Evolutionary conservation across 64 coral and sea anemone genomes (phyloP), one percentile per base, ranked within the genome.

Genomic region (Hydrozoanthus tunicans): DNA sequence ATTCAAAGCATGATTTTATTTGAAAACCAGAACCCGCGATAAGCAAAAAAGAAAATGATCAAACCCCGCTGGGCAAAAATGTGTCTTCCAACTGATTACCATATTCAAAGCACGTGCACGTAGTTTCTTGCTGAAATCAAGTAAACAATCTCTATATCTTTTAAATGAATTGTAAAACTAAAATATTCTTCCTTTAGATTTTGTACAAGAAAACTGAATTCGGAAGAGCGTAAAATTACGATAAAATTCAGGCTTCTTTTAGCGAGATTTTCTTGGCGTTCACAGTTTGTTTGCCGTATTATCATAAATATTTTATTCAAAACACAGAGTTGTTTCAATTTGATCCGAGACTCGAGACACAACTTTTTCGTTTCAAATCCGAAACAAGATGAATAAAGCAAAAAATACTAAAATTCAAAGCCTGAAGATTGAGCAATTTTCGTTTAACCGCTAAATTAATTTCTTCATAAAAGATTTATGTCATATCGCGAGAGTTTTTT

Each of bases 271-370:
- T 81, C 58, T 81, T 81, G 79, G 79, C n/a, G 56, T 12, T 9
- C 58, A 11, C 6, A 62, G 23, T 56, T 85, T 32, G 9, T 85
- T 70, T 66, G 51, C 4, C 20, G 4, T 56, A 57, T 25, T 17
- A 59, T 17, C 12, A 88, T 88, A 88, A 88, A 88, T 88, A 88
- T 88, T 88, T 88, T 15, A 88, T 74, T 60, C 59, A 56, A 74
- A 54, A 5, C 25, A 17, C 43, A 6, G 12, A 54, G 59, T 59
- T 88, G 56, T 51, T 59, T 88, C 56, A 14, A 10, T 3, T 70
- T 58, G 4, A 88, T 15, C 56, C 15, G 13, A 1, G 27, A 70
- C 32, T 15, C 17, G n/a, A 53, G 54, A 8, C 6, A 25, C 9
- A 86, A 27, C 53, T 60, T 24, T 59, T 61, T 12, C 26, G 10